Evolutionary conservation across 2,113 vertebrate genomes (phyloP).

Genomic region (Felis chaus): DNA sequence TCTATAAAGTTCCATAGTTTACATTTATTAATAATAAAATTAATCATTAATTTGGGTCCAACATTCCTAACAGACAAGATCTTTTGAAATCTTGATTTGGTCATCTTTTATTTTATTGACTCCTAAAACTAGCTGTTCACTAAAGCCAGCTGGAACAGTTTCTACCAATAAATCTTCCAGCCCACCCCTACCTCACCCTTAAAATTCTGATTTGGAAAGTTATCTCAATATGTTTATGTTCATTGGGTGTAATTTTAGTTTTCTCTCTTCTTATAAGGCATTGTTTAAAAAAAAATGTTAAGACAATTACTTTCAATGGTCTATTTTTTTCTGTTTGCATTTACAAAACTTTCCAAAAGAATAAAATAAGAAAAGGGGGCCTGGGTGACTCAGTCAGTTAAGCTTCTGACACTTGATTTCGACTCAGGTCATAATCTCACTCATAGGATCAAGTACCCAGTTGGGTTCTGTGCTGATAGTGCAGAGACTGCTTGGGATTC

Average conservation of each 20-base stretch:
- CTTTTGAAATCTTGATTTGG: background rate
- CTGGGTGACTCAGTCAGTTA: too few relatives aligned
- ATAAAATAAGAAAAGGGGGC: background rate
- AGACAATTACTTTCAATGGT: background rate
- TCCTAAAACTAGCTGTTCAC: background rate
- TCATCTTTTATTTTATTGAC: background rate
- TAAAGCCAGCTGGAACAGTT: background rate
- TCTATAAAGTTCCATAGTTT: background rate
- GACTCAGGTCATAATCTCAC: too few relatives aligned
- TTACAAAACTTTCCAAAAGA: conserved; percentile 1
- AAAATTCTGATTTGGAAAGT: background rate
- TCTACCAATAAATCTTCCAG: background rate
- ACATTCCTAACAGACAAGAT: background rate
- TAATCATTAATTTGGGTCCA: background rate
- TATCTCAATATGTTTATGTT: background rate
- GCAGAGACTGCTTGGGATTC: too few relatives aligned
- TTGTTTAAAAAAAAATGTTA: background rate
- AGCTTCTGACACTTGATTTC: too few relatives aligned
- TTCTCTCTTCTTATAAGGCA: background rate
- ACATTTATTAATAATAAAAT: background rate
- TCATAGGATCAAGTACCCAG: too few relatives aligned
- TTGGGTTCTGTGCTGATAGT: too few relatives aligned
- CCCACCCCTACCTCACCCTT: background rate
- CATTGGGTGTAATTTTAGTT: background rate
- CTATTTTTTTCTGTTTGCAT: background rate